Base-by-base conservation (phyloP, 2,797 vertebrate species). In the Eremophila alpestris region DNA sequence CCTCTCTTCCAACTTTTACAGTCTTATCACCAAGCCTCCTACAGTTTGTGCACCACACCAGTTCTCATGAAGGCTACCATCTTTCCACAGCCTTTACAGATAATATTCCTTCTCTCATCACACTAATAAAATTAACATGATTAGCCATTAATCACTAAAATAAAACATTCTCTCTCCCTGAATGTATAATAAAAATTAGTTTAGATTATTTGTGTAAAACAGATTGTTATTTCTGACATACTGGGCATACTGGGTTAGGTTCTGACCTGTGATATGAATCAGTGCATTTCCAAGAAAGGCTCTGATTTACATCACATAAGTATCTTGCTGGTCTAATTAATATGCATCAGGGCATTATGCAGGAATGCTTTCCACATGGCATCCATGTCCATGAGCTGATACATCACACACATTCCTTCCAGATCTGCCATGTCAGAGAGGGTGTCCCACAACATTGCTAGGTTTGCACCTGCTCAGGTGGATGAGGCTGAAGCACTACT, bases 231-330 rank as follows among this genome's bases (percentile, higher is more conserved):
- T 89, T 92, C 40, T 60, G 38, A 69, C 51, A 82, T 63, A 63
- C 82, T 71, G 59, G 23, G 82, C 23, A 86, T 27, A 83, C n/a
- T 65, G 29, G 16, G 24, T 48, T 86, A 94, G 49, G 83, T 91
- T 83, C 59, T 91, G n/a, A 68, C 62, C 58, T 78, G 36, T 21
- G 73, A 94, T 93, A 83, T 18, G 48, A 68, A 83, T 71, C 56
- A 82, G 70, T 34, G 59, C 29, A 73, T 48, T 93, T 95, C 88
- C 90, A 96, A 93, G 91, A 93, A 92, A 65, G 43, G 32, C 86
- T 68, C 5, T 65, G 79, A 90, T 90, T 82, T 83, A 83, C 52
- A 82, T 69, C 74, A 86, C 67, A 79, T 23, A 17, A 63, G 32
- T 71, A 88, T 55, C 54, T 75, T 14, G 1, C 30, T 86, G 34